Base-by-base conservation (phyloP, 2,888 invertebrate species). In the Rhopalosiphum nymphaeae region DNA sequence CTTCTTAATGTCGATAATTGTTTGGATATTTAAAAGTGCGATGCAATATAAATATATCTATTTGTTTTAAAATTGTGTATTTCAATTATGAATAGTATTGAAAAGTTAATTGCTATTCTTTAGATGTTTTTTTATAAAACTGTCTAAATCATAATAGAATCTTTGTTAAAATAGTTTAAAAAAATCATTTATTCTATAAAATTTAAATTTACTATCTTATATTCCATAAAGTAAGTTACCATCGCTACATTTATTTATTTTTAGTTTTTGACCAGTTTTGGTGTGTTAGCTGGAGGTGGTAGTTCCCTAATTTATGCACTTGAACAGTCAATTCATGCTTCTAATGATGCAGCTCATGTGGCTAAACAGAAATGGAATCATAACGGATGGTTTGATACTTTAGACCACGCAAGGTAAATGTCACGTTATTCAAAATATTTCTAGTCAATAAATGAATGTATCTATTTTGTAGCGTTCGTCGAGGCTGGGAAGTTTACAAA, bases 401-500 rank as follows among this genome's bases (percentile, higher is more conserved):
- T 98, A 91, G 99, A 99, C 96, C 99, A 99, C 96, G 97, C 97
- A 98, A 98, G 67, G 67, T 67, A 67, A 67, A 36, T 16, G 16
- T 67, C 16, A 36, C n/a, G 16, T 36, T 67, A n/a, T 67, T 67
- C n/a, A 67, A 36, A 67, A 67, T 36, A 5, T 67, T 67, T 67
- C 16, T n/a, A 67, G n/a, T 21, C 36, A 67, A 67, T 36, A 0
- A 67, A 5, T 67, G 16, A 67, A 36, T 67, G 16, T 16, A 67
- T 36, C 16, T 67, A n/a, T 67, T 67, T 36, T 57, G 10, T 26
- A 98, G 98, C 95, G 96, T 98, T 95, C 97, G 99, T 93, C 97
- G 99, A 95, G 99, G 99, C 89, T 99, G 98, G 96, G 98, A 98
- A 96, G 99, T 99, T 1, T 99, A 99, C 97, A 99, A 99, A 96